These are phyloP conservation scores for Papilio xuthus DNA, from an alignment of 1,140 invertebrate species.

Conservation along the genomic window DNA sequence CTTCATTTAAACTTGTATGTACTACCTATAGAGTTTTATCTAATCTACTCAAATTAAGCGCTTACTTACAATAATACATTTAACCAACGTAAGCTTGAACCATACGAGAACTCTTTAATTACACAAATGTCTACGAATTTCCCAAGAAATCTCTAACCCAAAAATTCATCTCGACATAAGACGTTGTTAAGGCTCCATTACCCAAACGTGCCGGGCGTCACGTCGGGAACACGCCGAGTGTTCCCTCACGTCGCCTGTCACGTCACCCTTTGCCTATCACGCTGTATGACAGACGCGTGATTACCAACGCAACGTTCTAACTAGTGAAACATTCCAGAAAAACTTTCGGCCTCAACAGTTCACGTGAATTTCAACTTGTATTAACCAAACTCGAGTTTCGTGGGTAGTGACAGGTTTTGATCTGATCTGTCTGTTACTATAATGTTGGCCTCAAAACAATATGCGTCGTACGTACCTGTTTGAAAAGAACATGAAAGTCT, in stretches of 20 bases:
- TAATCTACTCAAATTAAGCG: not conserved
- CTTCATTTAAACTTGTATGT: no score
- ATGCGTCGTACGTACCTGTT: not conserved
- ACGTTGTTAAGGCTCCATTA: slow-evolving; percentile 38
- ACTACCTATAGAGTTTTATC: not conserved
- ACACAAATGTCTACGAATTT: slow-evolving; percentile 12
- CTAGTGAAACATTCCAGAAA: slow-evolving; percentile 36
- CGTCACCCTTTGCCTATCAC: slow-evolving; percentile 41
- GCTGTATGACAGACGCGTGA: slow-evolving; percentile 47
- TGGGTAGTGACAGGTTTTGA: not conserved
- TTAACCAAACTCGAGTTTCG: slow-evolving; percentile 12
- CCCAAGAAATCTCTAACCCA: not conserved
- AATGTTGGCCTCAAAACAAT: not conserved
- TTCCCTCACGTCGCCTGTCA: slow-evolving; percentile 33
- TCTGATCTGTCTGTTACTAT: not conserved
- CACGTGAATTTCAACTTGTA: slow-evolving; percentile 39
- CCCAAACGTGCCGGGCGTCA: slow-evolving; percentile 28
- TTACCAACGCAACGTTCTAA: slow-evolving; percentile 46
- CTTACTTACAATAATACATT: not conserved
- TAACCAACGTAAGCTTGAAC: not conserved
- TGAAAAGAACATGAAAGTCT: not conserved
- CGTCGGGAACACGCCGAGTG: slow-evolving; percentile 29
- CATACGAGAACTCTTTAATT: slow-evolving; percentile 20
- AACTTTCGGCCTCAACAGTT: slow-evolving; percentile 17
- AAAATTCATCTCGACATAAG: slow-evolving; percentile 31